These are phyloP conservation scores for Arnoldichthys spilopterus DNA, from an alignment of 2,797 vertebrate species.

Conservation along the genomic window DNA sequence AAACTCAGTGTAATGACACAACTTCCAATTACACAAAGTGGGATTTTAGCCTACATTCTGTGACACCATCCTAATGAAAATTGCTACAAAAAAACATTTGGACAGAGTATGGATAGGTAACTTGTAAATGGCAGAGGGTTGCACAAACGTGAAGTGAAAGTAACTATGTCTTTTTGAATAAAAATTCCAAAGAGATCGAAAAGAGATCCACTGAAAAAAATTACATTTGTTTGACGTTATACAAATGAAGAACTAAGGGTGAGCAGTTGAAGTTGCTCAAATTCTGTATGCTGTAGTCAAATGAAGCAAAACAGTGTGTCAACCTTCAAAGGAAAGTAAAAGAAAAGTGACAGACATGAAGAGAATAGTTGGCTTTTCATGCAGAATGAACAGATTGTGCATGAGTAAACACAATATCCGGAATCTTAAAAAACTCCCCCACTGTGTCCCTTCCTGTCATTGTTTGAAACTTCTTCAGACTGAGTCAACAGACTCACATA, in stretches of 20 bases:
- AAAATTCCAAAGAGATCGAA: too few relatives aligned
- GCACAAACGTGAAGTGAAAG: too few relatives aligned
- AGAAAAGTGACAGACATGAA: slow-evolving; percentile 5
- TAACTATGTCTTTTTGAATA: too few relatives aligned
- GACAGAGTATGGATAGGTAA: too few relatives aligned
- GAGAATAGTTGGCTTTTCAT: slow-evolving; percentile 40
- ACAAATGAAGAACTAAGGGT: not conserved
- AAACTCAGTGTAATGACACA: too few relatives aligned
- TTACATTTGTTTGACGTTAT: too few relatives aligned
- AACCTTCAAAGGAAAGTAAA: not conserved
- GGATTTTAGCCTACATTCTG: too few relatives aligned
- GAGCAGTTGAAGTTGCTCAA: too few relatives aligned
- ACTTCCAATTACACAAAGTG: not conserved
- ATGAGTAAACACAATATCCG: slow-evolving; percentile 63
- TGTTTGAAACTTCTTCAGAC: slow-evolving; percentile 56
- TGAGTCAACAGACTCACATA: slow-evolving; percentile 14
- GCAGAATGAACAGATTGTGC: slow-evolving; percentile 47
- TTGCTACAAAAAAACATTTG: too few relatives aligned
- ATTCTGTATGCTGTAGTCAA: not conserved
- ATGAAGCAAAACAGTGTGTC: slow-evolving; percentile 35
- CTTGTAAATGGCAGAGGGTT: too few relatives aligned
- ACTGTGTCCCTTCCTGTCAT: slow-evolving; percentile 69
- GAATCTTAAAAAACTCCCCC: slow-evolving; percentile 50
- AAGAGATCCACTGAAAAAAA: too few relatives aligned
- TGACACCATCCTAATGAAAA: too few relatives aligned